Evolutionary conservation across 2,113 vertebrate species (phyloP), one percentile per base, ranked within the genome.

Genomic region (Sphyrna mokarran): DNA sequence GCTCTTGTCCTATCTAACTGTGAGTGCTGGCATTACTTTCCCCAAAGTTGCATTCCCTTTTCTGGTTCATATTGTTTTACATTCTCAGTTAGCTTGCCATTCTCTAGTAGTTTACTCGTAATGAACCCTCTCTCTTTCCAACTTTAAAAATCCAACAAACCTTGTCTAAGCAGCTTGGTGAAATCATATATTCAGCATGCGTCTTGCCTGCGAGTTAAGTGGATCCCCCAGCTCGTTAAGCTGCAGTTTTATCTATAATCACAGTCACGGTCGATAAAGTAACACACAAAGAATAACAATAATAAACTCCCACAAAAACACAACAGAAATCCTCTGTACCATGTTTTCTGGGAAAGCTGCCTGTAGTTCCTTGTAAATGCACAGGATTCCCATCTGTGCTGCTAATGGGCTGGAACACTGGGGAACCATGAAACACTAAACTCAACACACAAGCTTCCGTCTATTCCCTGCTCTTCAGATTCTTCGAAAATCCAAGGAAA

Each of bases 331-430:
- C n/a, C 66, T 70, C n/a, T 11, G 8, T 43, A 26, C 93, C 66
- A 22, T 37, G 93, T 94, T 94, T 68, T 94, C 63, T 94, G 93
- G 93, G 93, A 94, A 94, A 43, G 69, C 40, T 94, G 63, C 93
- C 93, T 94, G 20, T 37, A 94, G 69, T 94, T 94, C 66, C 93
- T 70, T 94, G 93, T 94, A 94, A 94, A 69, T 48, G 69, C 93
- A 69, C 93, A 94, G 16, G 93, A 68, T 94, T 94, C 93, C 93
- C 66, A 94, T 94, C 93, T 94, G 93, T 43, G 68, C 37, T 94
- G 63, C 93, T 70, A 94, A 94, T 94, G 93, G 66, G 93, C 93
- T 70, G 68, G 93, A 94, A 94, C 63, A 37, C n/a, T 22, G 91
- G 66, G 66, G n/a, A 69, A 94, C 63, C 93, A 94, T 69, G 63